Percentiles rank a stretch among this genome's conserved stretches.
phyloP scores from a whole-genome alignment of 2,888 invertebrate genomes.

The Liopterus haemorrhoidalis region DNA sequence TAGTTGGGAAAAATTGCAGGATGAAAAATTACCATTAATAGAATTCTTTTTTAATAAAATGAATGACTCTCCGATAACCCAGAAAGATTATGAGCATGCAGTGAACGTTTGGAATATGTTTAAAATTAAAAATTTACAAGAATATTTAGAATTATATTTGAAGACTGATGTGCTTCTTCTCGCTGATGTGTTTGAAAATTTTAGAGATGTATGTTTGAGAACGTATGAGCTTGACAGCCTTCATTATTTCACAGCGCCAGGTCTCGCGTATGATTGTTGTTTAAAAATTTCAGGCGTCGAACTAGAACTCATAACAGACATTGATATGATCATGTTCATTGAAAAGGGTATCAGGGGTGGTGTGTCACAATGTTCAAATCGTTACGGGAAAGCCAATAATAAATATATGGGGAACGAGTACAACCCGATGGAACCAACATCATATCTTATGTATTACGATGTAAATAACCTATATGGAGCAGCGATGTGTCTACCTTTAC shows the following conservation, averaged over 20 bases:
- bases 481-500: slow-evolving; percentile 35
- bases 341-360: slow-evolving; percentile 37
- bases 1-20: slow-evolving; percentile 26
- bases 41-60: too few species aligned
- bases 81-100: slow-evolving; percentile 32
- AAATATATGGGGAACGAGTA: slow-evolving; percentile 35
- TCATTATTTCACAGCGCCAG: slow-evolving; percentile 38
- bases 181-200: slow-evolving; percentile 37
- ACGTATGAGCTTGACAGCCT: slow-evolving; percentile 35
- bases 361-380: slow-evolving; percentile 35
- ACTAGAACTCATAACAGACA: slow-evolving; percentile 38
- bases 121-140: slow-evolving; percentile 28
- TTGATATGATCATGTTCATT: slow-evolving; percentile 37
- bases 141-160: slow-evolving; percentile 32
- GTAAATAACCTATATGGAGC: slow-evolving; percentile 35
- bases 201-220: slow-evolving; percentile 32
- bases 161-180: slow-evolving; percentile 35
- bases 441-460: slow-evolving; percentile 36
- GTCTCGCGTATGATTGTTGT: slow-evolving; percentile 39
- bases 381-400: slow-evolving; percentile 38
- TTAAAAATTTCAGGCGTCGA: slow-evolving; percentile 36
- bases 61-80: slow-evolving; percentile 26
- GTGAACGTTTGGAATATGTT: slow-evolving; percentile 32
- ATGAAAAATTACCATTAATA: slow-evolving; percentile 25
- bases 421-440: slow-evolving; percentile 28